Evolutionary conservation across 2,113 vertebrate species (phyloP), one percentile per base, ranked within the genome.

Genomic region (Nesospiza acunhae): DNA sequence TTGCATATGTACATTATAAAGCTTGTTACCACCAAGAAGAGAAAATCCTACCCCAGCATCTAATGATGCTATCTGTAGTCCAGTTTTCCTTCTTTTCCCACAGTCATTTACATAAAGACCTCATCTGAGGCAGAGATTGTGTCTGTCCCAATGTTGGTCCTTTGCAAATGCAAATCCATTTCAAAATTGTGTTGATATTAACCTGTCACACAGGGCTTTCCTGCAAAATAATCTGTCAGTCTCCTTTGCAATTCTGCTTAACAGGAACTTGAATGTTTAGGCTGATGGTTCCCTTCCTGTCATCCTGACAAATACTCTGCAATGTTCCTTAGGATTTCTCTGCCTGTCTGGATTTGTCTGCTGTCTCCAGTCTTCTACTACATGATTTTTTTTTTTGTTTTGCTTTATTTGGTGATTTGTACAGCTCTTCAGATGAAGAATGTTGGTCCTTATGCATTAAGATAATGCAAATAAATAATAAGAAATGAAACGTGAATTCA

Each of bases 111-210:
- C 31, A 42, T 92, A 63, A 47, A 80, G 19, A 44, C 6, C 19
- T 77, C 42, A 42, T 58, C 22, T 73, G 46, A 64, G 31, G 68
- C 8, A 79, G 53, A 89, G 23, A 31, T 31, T 62, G 18, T 83
- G 26, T 21, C 44, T 84, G 20, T 28, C 16, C 37, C 42, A 7
- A 42, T 73, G 21, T 8, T 58, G 46, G 22, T 53, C 62, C 49
- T 83, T 89, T 85, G 62, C 50, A 95, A 89, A 89, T 69, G 30
- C 39, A 85, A 91, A 89, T 80, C 41, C 24, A 28, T 90, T 94
- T 90, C 18, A 91, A 93, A 73, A 46, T 75, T 59, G 46, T 59
- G 30, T 49, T 17, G 0, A 22, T 90, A 28, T 81, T 88, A 74
- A 90, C 90, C 78, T 90, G 70, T 88, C 82, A 70, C 67, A 58